A percentile compares a stretch with the other conserved stretches of the same genome.
Conservation (phyloP, 64 coral and sea anemone genomes). For the Exaiptasia diaphana region DNA sequence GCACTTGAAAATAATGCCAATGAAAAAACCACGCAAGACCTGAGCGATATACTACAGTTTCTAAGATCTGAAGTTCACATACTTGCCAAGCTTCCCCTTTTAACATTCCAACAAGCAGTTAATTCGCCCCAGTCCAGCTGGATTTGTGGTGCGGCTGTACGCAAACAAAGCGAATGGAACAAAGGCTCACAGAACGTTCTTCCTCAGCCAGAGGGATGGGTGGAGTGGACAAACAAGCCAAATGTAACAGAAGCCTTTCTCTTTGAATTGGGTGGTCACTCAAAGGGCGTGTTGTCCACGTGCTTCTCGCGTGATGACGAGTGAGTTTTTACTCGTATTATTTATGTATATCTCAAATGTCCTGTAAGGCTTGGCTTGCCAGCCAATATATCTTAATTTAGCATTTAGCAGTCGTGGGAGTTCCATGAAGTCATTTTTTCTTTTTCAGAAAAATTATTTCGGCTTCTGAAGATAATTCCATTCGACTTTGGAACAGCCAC, state of each 20-base stretch:
- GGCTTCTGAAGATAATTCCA: conserved; percentile 39
- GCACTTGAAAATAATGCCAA: not conserved
- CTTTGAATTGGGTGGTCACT: conserved; percentile 50
- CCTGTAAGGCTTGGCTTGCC: not conserved
- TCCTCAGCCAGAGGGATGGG: conserved; percentile 36
- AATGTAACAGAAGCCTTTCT: conserved; percentile 36
- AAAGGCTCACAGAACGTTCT: conserved; percentile 1
- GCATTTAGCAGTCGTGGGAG: not conserved
- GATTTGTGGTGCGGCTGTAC: conserved; percentile 9
- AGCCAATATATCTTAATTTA: not conserved
- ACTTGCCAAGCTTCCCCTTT: conserved; percentile 10
- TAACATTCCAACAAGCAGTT: conserved; percentile 41
- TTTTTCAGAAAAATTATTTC: conserved; percentile 29
- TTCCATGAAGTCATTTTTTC: not conserved
- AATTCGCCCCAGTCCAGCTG: conserved; percentile 22
- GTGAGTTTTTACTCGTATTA: not conserved
- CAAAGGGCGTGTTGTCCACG: conserved; percentile 26
- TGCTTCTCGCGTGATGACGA: conserved; percentile 40
- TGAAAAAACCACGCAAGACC: not conserved
- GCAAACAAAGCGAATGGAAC: not conserved
- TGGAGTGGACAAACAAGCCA: conserved; percentile 57
- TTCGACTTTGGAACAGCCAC: conserved; percentile 54
- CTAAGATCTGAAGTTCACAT: conserved; percentile 50
- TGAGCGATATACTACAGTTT: conserved; percentile 39
- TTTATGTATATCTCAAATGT: not conserved